These are phyloP conservation scores for Cecidostiba fungosa DNA, from an alignment of 2,888 invertebrate genomes.

Conservation along the genomic window DNA sequence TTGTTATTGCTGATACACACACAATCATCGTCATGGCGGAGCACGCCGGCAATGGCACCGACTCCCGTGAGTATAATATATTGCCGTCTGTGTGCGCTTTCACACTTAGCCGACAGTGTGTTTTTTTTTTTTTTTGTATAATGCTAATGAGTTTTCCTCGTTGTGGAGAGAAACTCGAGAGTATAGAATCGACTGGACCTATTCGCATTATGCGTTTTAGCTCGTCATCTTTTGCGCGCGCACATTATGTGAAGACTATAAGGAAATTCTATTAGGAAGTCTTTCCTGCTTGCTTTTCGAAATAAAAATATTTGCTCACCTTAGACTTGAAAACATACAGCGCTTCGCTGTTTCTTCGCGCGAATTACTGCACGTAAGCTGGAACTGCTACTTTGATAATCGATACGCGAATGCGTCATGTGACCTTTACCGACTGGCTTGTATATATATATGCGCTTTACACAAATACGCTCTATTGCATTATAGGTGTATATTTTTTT, in stretches of 20 bases:
- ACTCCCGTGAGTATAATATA: background rate
- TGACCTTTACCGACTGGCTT: constrained; percentile 33
- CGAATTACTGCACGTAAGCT: background rate
- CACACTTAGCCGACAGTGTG: no score
- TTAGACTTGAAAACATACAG: background rate
- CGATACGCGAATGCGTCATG: constrained; percentile 30
- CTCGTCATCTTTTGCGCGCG: no score
- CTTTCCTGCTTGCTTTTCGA: no score
- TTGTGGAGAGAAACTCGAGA: no score
- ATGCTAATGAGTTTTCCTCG: no score
- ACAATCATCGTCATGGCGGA: background rate
- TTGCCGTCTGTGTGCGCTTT: background rate
- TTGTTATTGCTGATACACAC: background rate
- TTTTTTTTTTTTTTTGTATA: no score
- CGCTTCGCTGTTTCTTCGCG: background rate
- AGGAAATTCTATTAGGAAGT: no score
- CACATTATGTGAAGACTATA: no score
- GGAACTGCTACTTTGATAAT: constrained; percentile 23
- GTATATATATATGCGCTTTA: constrained; percentile 10
- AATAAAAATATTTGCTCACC: background rate
- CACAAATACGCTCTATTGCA: background rate
- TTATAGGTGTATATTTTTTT: background rate
- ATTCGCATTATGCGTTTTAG: no score
- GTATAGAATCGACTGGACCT: no score
- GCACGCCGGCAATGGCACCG: background rate